These are phyloP conservation scores for Picathartes gymnocephalus DNA, from an alignment of 2,113 vertebrate species.

Conservation along the genomic window DNA sequence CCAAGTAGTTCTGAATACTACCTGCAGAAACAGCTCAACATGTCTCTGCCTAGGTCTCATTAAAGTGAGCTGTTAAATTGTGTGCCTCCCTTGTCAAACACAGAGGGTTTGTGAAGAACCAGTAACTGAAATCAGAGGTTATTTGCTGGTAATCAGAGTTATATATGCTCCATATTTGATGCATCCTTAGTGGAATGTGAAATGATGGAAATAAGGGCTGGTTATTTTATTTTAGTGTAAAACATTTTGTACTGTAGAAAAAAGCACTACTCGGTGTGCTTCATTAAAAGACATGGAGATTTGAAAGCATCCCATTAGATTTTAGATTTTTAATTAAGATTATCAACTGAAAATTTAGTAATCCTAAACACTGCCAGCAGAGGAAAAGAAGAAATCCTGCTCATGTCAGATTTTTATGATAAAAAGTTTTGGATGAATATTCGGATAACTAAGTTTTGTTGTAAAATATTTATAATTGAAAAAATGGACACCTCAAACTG, in stretches of 20 bases:
- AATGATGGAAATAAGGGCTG: not conserved
- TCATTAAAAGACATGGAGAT: rapidly evolving
- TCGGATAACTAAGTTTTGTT: not conserved
- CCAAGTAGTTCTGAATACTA: not conserved
- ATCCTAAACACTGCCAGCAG: not conserved
- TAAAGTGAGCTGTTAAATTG: not conserved
- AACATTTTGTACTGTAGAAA: not conserved
- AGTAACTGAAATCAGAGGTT: not conserved
- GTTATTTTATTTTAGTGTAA: not conserved
- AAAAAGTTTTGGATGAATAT: not conserved
- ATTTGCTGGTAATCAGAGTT: not conserved
- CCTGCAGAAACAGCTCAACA: not conserved
- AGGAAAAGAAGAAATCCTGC: not conserved
- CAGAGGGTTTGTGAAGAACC: not conserved
- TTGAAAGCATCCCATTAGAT: not conserved
- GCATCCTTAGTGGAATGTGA: not conserved
- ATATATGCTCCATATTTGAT: not conserved
- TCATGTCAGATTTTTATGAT: not conserved
- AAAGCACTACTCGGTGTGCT: not conserved
- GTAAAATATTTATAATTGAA: not conserved
- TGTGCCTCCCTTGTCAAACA: not conserved
- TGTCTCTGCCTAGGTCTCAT: not conserved
- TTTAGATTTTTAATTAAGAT: not conserved
- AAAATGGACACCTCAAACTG: not conserved
- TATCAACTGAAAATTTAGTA: not conserved